Base-by-base conservation (phyloP, 2,113 vertebrate genomes). In the Chauna torquata region DNA sequence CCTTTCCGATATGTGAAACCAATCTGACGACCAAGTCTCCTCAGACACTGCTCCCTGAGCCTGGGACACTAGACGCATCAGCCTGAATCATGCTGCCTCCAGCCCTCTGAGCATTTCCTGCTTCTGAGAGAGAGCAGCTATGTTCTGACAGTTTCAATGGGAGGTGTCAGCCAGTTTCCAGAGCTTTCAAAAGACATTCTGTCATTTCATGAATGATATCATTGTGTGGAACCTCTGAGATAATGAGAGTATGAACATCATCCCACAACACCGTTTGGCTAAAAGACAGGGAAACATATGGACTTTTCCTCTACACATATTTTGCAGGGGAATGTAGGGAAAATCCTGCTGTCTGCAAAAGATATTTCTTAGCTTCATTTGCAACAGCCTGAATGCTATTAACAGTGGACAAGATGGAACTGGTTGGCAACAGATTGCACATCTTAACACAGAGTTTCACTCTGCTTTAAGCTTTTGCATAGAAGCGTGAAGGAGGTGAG, bases 161-260 rank as follows among this genome's bases (percentile, higher is more conserved):
- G 82, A 82, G 78, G 92, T 74, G 82, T 79, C 84, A 90, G 84
- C 44, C 82, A 65, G 23, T 28, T 95, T 64, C 66, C 58, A 95
- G 75, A 16, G 70, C 93, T 90, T 86, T 90, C 93, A 82, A 72
- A 80, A 96, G 89, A 80, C 78, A 91, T 85, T 69, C 82, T 79
- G 52, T 87, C 87, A 69, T 94, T 87, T 54, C 40, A 42, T 91
- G 44, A 94, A 69, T 94, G 87, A 91, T 79, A 50, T 47, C 47
- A 65, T 38, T 70, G 82, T 70, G 49, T 70, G 54, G 49, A 88
- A 90, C 58, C 28, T 88, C 92, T 86, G 75, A 95, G 85, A 80
- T 65, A 95, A 90, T 58, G 44, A 69, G 75, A 30, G 34, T 58
- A n/a, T 8, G 62, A 95, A 74, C 62, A 80, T 82, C 54, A 80